These are phyloP conservation scores for Apoda limacodes DNA, from an alignment of 2,888 invertebrate genomes.

Conservation along the genomic window DNA sequence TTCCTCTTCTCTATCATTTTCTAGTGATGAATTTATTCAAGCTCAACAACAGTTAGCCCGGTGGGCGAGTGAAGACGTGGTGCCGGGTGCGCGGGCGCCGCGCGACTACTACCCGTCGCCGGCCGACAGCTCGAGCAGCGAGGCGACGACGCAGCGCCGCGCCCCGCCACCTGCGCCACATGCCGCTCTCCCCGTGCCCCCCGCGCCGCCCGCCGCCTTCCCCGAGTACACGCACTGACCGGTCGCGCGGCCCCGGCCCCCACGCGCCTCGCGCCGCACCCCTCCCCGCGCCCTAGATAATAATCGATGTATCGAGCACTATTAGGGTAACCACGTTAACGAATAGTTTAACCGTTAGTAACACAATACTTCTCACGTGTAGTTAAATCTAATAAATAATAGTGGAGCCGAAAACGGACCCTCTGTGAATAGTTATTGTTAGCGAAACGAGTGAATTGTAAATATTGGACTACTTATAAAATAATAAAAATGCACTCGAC, in stretches of 20 bases:
- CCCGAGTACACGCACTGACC: constrained; percentile 63
- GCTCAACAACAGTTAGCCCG: constrained; percentile 96
- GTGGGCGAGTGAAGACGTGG: constrained; percentile 92
- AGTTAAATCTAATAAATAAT: constrained; percentile 36
- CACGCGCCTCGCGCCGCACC: constrained; percentile 35
- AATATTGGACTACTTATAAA: constrained; percentile 40
- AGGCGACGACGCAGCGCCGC: constrained; percentile 43
- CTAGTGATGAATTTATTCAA: constrained; percentile 98
- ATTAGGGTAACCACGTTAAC: constrained; percentile 41
- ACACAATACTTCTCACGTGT: constrained; percentile 47
- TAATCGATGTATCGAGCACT: constrained; percentile 35
- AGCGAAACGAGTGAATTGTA: constrained; percentile 49
- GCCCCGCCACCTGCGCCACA: constrained; percentile 42
- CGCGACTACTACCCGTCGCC: constrained; percentile 46
- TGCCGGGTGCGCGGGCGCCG: constrained; percentile 65
- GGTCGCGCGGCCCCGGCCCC: constrained; percentile 30
- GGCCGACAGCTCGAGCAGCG: constrained; percentile 50
- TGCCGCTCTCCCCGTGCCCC: constrained; percentile 46
- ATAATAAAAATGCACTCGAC: constrained; percentile 48
- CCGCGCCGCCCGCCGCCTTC: constrained; percentile 41
- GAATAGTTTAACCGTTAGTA: constrained; percentile 47
- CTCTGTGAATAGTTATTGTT: constrained; percentile 41
- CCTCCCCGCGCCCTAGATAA: constrained; percentile 34
- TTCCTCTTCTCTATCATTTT: constrained; percentile 87
- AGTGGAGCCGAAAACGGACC: constrained; percentile 29